Conservation (phyloP, 2,797 vertebrate species). For the Phrynocephalus forsythii region DNA sequence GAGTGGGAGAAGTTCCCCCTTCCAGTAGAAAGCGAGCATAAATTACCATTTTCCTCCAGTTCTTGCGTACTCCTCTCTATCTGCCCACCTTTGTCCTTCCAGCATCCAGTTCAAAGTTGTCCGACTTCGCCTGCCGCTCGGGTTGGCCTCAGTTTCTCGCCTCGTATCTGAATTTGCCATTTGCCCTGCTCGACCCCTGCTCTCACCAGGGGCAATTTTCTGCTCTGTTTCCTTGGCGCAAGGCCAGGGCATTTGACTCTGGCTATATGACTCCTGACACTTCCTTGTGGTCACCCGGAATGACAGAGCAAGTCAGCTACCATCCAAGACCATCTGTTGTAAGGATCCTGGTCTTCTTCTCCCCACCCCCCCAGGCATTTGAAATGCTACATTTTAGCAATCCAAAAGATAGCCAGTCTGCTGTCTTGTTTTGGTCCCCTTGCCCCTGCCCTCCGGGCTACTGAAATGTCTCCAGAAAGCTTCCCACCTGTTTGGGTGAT, state of each 20-base stretch:
- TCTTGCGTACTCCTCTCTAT: conserved; percentile 27
- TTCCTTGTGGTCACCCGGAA: conserved; percentile 45
- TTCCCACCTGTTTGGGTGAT: background rate
- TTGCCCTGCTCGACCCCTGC: conserved; percentile 55
- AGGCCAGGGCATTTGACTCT: conserved; percentile 65
- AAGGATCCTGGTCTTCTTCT: conserved; percentile 25
- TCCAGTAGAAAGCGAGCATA: background rate
- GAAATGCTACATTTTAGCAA: conserved; percentile 17
- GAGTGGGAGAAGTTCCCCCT: background rate
- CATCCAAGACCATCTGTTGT: conserved; percentile 69
- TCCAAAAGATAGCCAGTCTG: background rate
- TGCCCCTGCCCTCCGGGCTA: no score
- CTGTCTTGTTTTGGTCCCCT: background rate
- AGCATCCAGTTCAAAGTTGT: conserved; percentile 54
- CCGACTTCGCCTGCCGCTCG: conserved; percentile 58
- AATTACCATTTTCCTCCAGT: conserved; percentile 4
- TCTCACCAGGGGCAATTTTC: conserved; percentile 59
- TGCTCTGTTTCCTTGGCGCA: conserved; percentile 66
- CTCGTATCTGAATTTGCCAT: conserved; percentile 71
- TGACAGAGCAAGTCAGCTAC: conserved; percentile 60
- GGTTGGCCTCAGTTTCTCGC: conserved; percentile 59
- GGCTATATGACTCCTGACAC: no score
- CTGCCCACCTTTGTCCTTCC: conserved; percentile 30
- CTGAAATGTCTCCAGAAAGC: background rate
- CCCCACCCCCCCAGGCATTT: conserved; percentile 42